Base-by-base conservation (phyloP, 2,113 vertebrate species). In the Poeciliopsis occidentalis region DNA sequence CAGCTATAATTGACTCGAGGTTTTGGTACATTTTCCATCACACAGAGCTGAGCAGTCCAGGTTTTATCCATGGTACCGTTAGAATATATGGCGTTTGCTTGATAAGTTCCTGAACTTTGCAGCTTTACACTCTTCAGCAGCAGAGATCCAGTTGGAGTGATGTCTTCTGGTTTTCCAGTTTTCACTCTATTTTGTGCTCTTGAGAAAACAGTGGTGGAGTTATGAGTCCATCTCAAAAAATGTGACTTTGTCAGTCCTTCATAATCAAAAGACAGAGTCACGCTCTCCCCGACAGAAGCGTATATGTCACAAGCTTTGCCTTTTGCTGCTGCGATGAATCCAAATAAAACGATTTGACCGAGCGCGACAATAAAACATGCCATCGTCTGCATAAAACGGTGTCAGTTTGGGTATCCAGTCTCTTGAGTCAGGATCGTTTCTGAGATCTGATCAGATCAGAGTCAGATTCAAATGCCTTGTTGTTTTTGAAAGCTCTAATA, bases 191-290 rank as follows among this genome's bases (percentile, higher is more conserved):
- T 41, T 22, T 61, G 0, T 1, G 67, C 0, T 63, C 65, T 76
- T 73, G 41, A n/a, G 69, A 89, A 91, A 39, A 91, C 39, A 0
- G 63, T 31, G 0, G 0, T 75, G 19, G 0, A 15, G n/a, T 90
- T 87, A 57, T 91, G 92, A 64, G 66, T 74, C 92, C 92, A 93
- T 37, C 0, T 78, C 81, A 93, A n/a, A 24, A 4, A 1, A 41
- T 91, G 44, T 3, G 12, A 63, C 17, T 30, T 75, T n/a, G 3
- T 1, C 78, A 88, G 79, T 32, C 2, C 17, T 11, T 81, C 5
- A 24, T 67, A 71, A 54, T 8, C 47, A 22, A 90, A 75, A 1
- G 85, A 75, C 15, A 93, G 31, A 47, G 37, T 74, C 26, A 80
- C 13, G 44, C 8, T 76, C 39, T 89, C 51, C 19, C 90, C 91